Base-by-base conservation (phyloP, 2,797 vertebrate species). In the Poeciliopsis presidionis region DNA sequence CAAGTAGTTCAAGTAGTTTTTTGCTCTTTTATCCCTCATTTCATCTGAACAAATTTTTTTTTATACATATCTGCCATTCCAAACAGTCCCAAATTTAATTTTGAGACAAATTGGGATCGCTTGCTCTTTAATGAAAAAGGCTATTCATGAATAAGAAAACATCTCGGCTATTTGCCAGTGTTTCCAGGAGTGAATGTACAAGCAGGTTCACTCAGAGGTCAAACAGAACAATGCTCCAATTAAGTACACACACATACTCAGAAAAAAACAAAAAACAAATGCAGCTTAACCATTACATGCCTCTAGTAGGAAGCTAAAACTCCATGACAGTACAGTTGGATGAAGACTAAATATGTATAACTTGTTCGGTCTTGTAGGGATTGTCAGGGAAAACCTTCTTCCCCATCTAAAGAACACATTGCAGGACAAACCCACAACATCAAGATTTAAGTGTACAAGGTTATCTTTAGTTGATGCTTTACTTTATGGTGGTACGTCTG, bases 331-430 rank as follows among this genome's bases (percentile, higher is more conserved):
- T n/a, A n/a, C 36, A 55, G 72, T 8, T 41, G 51, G 49, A 55
- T 53, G 36, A 55, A 55, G 20, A 73, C 33, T 53, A 39, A 53
- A 73, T 55, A 55, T 53, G 33, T 16, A 14, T 16, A 39, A 25
- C 72, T 73, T 73, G 72, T 73, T 73, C 25, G 14, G 49, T 53
- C 72, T 55, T 55, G 72, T 53, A 55, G 20, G 33, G 67, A 36
- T 55, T 73, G 47, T 49, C 22, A 72, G 30, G 28, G 41, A 25
- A 69, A 73, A 73, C 9, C 1, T 20, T 36, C 18, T 51, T 39
- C 20, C 36, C 33, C 25, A 6, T 53, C 33, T 72, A 72, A 49
- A 72, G 33, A 72, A 20, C 18, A 20, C 46, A 72, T 4, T 30
- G 11, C 28, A 73, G 33, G 5, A 5, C 25, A 7, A 33, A 39